These are phyloP conservation scores for Drosophila falleni DNA, from an alignment of 2,888 invertebrate species.

Conservation along the genomic window DNA sequence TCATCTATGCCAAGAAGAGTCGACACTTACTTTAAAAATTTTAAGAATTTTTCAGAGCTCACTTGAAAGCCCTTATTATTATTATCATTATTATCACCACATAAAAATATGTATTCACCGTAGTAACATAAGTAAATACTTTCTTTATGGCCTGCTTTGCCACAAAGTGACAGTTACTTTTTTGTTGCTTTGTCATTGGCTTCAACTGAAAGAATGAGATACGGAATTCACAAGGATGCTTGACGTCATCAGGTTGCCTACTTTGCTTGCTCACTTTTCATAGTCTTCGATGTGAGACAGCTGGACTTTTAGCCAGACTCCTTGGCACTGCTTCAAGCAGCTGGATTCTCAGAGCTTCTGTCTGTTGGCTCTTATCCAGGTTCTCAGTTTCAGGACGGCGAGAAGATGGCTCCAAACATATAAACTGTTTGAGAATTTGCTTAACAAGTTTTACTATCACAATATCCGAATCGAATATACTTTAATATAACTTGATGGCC, in stretches of 20 bases:
- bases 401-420: background rate
- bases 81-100: constrained; percentile 24
- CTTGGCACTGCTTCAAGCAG: constrained; percentile 16
- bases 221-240: constrained; percentile 5
- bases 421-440: constrained; percentile 5
- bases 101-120: constrained; percentile 18
- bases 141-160: constrained; percentile 13
- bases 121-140: constrained; percentile 2
- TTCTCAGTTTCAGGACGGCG: background rate
- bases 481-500: background rate
- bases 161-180: constrained; percentile 29
- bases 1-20: background rate
- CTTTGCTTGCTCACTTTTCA: background rate
- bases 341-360: constrained; percentile 13
- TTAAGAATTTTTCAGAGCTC: background rate
- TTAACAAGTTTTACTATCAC: constrained; percentile 27
- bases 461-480: background rate
- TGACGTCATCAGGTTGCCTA: constrained; percentile 28
- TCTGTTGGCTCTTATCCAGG: constrained; percentile 2
- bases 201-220: background rate
- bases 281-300: background rate
- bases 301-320: background rate
- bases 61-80: constrained; percentile 17
- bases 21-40: background rate
- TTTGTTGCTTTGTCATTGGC: constrained; percentile 21